A percentile compares a stretch with the other conserved stretches of the same genome.
Evolutionary conservation across 1,140 invertebrate species (phyloP).

Genomic region (Agrilus planipennis): DNA sequence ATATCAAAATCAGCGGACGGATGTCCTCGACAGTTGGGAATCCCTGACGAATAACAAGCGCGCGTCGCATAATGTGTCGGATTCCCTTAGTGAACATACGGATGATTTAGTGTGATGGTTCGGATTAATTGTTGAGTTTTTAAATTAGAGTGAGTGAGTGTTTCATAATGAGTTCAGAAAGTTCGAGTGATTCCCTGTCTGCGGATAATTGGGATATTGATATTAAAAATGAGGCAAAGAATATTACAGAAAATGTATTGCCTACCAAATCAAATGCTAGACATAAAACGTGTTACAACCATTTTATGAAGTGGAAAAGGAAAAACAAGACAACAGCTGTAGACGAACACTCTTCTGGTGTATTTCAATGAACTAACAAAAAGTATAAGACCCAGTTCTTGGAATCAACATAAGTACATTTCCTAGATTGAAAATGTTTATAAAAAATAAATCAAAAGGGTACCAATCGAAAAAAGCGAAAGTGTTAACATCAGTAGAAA

Average conservation of each 20-base stretch:
- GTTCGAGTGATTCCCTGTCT: too few species aligned
- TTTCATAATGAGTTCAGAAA: too few species aligned
- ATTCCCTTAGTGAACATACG: too few species aligned
- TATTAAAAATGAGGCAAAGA: too few species aligned
- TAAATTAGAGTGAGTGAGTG: too few species aligned
- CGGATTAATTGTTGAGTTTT: too few species aligned
- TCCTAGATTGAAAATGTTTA: slow-evolving; percentile 3
- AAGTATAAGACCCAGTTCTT: neutral
- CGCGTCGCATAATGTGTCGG: too few species aligned
- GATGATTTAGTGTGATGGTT: too few species aligned
- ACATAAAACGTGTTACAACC: neutral
- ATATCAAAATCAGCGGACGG: too few species aligned
- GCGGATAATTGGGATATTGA: too few species aligned
- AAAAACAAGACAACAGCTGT: neutral
- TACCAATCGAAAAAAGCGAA: slow-evolving; percentile 7
- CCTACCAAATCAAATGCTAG: neutral
- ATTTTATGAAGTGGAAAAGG: neutral
- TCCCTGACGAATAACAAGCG: too few species aligned
- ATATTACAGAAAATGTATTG: neutral
- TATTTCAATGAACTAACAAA: neutral
- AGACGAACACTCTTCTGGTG: neutral
- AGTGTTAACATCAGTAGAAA: neutral
- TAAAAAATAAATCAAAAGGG: neutral
- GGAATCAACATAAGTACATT: slow-evolving; percentile 2
- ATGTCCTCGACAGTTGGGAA: too few species aligned